Conservation (phyloP, 2,888 invertebrate genomes). For the Dicroscelio sp. region DNA sequence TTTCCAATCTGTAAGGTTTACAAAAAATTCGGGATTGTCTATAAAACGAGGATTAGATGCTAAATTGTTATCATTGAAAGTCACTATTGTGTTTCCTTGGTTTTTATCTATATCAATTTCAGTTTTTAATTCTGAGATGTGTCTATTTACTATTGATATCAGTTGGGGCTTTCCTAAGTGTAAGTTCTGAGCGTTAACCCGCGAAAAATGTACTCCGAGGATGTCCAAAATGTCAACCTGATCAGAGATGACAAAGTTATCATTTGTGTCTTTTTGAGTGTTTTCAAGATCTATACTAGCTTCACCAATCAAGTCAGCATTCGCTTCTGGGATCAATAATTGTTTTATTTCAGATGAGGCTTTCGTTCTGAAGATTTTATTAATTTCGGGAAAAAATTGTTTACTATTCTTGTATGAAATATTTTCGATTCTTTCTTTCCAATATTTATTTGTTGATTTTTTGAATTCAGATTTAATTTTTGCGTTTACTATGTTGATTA, state of each 20-base stretch:
- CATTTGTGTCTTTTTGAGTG: no score
- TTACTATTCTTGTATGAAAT: conserved; percentile 13
- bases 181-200: neutral
- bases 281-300: neutral
- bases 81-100: neutral
- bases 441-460: conserved; percentile 40
- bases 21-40: conserved; percentile 39
- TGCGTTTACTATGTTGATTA: neutral
- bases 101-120: no score
- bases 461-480: conserved; percentile 32
- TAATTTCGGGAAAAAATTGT: conserved; percentile 50
- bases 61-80: conserved; percentile 45
- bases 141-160: neutral
- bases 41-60: conserved; percentile 22
- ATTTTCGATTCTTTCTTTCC: conserved; percentile 29
- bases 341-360: neutral
- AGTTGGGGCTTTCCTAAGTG: neutral
- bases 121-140: no score
- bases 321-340: neutral
- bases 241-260: neutral
- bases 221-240: neutral
- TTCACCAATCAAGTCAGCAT: no score
- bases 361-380: conserved; percentile 51
- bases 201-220: neutral
- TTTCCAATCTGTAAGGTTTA: conserved; percentile 4